These are phyloP conservation scores for Progne subis DNA, from an alignment of 2,113 vertebrate genomes.

Conservation along the genomic window DNA sequence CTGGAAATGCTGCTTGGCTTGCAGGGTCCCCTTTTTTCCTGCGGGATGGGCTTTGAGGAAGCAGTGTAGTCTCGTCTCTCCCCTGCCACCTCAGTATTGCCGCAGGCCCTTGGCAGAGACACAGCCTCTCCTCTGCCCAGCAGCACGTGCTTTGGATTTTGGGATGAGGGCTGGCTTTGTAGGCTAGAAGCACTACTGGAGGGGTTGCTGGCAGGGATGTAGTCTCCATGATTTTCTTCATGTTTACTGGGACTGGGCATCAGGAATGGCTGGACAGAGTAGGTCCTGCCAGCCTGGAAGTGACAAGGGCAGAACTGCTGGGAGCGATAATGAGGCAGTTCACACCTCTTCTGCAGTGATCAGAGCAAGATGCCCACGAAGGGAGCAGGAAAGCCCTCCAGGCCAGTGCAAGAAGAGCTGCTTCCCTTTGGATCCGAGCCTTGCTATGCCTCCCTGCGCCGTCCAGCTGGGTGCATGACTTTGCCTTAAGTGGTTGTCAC, in stretches of 20 bases:
- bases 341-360: background rate
- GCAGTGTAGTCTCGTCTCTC: background rate
- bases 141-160: background rate
- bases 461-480: background rate
- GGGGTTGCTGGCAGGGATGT: background rate
- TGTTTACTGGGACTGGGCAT: background rate
- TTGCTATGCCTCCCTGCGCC: accelerated
- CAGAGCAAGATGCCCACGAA: accelerated
- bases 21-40: background rate
- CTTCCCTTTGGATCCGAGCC: background rate
- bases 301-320: background rate
- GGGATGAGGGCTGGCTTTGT: background rate
- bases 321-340: background rate
- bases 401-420: background rate
- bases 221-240: accelerated
- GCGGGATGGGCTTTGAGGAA: background rate
- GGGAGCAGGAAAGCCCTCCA: background rate
- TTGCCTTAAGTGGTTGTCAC: background rate
- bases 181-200: background rate
- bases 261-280: background rate
- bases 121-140: accelerated
- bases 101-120: background rate
- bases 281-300: background rate
- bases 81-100: background rate
- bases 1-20: background rate